Evolutionary conservation across 2,113 vertebrate genomes (phyloP).

Genomic region (Saimiri boliviensis): DNA sequence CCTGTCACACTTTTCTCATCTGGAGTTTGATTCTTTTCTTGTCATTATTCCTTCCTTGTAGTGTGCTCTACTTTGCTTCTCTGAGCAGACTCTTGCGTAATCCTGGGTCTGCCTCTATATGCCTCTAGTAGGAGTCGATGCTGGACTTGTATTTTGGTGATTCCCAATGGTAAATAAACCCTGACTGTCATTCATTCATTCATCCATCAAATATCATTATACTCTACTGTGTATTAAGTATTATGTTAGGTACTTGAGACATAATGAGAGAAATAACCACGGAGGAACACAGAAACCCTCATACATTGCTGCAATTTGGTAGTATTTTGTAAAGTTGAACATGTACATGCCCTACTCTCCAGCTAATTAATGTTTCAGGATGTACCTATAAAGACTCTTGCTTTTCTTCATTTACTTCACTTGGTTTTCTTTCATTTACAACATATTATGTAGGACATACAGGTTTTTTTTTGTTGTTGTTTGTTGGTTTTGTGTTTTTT

Average conservation of each 20-base stretch:
- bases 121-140: neutral
- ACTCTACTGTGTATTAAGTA: neutral
- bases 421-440: neutral
- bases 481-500: too few species aligned
- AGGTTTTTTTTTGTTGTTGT: neutral
- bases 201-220: neutral
- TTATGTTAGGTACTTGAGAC: neutral
- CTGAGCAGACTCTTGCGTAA: neutral
- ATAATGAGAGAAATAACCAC: neutral
- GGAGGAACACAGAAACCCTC: neutral
- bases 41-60: neutral
- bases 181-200: neutral
- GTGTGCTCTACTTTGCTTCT: neutral
- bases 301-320: neutral
- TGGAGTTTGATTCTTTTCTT: neutral
- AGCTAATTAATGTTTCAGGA: neutral
- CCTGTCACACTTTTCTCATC: neutral
- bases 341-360: neutral
- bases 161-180: neutral
- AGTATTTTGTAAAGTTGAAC: neutral
- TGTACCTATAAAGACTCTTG: neutral
- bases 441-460: neutral
- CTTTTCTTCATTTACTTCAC: neutral
- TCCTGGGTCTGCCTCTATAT: neutral
- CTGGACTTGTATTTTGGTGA: neutral